These are phyloP conservation scores for Schlechtendalia chinensis DNA, from an alignment of 1,140 invertebrate species.

Conservation along the genomic window DNA sequence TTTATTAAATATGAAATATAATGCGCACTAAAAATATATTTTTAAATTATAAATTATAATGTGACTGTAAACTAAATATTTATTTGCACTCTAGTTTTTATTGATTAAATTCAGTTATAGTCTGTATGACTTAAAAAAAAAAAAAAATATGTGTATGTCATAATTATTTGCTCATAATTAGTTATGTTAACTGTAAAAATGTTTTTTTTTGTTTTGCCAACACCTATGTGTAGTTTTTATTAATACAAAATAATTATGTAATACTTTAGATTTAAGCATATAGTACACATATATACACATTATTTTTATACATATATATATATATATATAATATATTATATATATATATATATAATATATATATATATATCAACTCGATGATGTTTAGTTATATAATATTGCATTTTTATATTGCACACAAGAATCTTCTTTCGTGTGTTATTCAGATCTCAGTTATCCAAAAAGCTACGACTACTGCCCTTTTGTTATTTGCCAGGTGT, in stretches of 20 bases:
- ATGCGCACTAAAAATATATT: constrained; percentile 23
- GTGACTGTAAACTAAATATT: constrained; percentile 27
- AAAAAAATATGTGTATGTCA: constrained; percentile 16
- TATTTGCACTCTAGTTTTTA: constrained; percentile 20
- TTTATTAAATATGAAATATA: constrained; percentile 1
- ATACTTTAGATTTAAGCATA: constrained; percentile 15
- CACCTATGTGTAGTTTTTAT: neutral
- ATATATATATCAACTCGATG: too few relatives aligned
- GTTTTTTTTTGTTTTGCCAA: constrained; percentile 12
- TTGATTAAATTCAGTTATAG: neutral
- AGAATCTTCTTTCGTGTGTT: too few relatives aligned
- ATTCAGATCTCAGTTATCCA: too few relatives aligned
- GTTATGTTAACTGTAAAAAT: constrained; percentile 35
- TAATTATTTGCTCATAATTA: constrained; percentile 48
- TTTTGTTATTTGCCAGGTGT: too few relatives aligned
- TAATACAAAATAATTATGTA: constrained; percentile 1
- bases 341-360: too few relatives aligned
- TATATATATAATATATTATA: too few relatives aligned
- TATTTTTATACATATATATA: too few relatives aligned
- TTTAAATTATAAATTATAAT: constrained; percentile 26
- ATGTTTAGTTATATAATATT: too few relatives aligned
- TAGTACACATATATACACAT: neutral
- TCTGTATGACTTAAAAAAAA: too few relatives aligned
- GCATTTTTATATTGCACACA: too few relatives aligned
- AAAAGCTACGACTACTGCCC: too few relatives aligned